Evolutionary conservation across 1,140 invertebrate species (phyloP), one percentile per base, ranked within the genome.

Genomic region (Mamestra configurata): DNA sequence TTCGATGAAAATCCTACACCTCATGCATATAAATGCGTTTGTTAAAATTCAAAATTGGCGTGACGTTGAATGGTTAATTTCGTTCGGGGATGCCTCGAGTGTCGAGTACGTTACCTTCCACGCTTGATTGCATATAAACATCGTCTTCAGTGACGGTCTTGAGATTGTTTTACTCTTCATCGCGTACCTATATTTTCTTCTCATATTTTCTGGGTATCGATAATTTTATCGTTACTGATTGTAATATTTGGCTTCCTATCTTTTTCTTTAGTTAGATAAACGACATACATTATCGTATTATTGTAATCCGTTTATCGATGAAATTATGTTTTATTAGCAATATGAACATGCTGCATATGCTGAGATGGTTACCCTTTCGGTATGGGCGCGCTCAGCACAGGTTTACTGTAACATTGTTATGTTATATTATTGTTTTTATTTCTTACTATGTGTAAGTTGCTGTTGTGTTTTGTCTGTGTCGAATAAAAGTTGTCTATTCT

Each of bases 21-120:
- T 78, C 79, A 82, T 81, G 81, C 81, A 85, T 85, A 81, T 73
- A 81, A 82, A 85, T 85, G 53, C 31, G 46, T 82, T 68, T 61
- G 81, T 82, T 83, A 79, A 83, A 81, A 71, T 76, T 75, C 78
- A 55, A 77, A 80, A 77, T 78, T 66, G 73, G 24, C 61, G 53
- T 37, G 71, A 61, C 27, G 71, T 57, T 57, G 70, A 31, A 76
- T 51, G 51, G 77, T 61, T 82, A 79, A 82, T 82, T 82, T 76
- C 49, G 72, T 70, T 35, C 49, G 4, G 18, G 24, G 49, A 57
- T 57, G 68, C 24, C 8, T 51, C 46, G 27, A 11, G 68, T 55
- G 24, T 46, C 27, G n/a, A 18, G n/a, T 64, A 18, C n/a, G 6
- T 37, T 72, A 55, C 10, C 15, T 35, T 15, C n/a, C 15, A 43